Percentiles rank a stretch among this genome's conserved stretches.
Conservation (phyloP, 2,113 vertebrate species). For the Penelope pileata region DNA sequence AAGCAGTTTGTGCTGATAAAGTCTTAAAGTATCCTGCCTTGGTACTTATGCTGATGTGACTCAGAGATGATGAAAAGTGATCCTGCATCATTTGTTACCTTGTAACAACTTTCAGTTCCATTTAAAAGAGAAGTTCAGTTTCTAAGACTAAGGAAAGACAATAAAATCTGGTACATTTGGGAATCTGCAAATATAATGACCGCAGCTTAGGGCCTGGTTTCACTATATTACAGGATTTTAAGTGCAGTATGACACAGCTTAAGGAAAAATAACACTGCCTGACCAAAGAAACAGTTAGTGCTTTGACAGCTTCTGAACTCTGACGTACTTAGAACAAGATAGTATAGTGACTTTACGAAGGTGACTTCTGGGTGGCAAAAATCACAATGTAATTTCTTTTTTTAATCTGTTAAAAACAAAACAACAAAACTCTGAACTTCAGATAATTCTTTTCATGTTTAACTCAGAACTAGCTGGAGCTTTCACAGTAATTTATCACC, state of each 20-base stretch:
- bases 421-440: background rate
- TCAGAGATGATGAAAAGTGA: background rate
- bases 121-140: background rate
- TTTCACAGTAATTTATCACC: background rate
- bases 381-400: background rate
- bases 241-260: background rate
- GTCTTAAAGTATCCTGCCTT: background rate
- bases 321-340: background rate
- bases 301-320: background rate
- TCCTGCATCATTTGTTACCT: background rate
- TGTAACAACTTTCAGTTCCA: background rate
- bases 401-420: background rate
- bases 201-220: background rate
- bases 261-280: background rate
- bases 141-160: background rate
- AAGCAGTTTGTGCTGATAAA: background rate
- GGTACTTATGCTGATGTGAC: background rate
- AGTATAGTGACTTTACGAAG: background rate
- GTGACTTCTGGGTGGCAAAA: background rate
- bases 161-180: background rate
- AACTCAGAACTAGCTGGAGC: background rate
- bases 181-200: background rate
- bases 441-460: background rate
- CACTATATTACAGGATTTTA: background rate
- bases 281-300: background rate